Percentiles rank a stretch among this genome's conserved stretches.
phyloP scores from a whole-genome alignment of 2,888 invertebrate species.

The Melieria crassipennis region DNA sequence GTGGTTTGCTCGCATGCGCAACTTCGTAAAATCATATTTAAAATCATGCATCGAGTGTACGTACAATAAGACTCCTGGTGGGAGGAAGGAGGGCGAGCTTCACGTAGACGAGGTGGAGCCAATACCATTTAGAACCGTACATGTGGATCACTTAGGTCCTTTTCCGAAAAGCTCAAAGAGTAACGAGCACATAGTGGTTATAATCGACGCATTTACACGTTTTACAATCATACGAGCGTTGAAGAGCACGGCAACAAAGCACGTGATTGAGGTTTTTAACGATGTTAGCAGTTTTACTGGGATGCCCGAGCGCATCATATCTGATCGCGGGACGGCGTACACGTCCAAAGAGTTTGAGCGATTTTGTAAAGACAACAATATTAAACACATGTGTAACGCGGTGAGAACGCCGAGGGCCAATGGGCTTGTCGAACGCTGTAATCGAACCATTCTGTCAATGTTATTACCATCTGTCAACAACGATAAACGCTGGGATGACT shows the following conservation, averaged over 20 bases:
- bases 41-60: conserved; percentile 49
- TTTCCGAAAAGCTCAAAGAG: conserved; percentile 31
- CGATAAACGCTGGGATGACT: conserved; percentile 24
- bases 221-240: not conserved
- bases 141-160: conserved; percentile 34
- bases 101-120: conserved; percentile 23
- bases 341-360: conserved; percentile 18
- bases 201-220: conserved; percentile 33
- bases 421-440: conserved; percentile 5
- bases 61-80: conserved; percentile 50
- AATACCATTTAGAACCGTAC: conserved; percentile 22
- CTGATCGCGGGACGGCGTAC: conserved; percentile 6
- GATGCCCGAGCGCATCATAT: not conserved
- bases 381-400: conserved; percentile 25
- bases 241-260: not conserved
- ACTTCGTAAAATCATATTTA: conserved; percentile 60
- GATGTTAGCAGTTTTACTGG: conserved; percentile 19
- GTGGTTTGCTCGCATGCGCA: conserved; percentile 61
- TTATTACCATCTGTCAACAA: conserved; percentile 16
- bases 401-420: conserved; percentile 17
- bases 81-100: conserved; percentile 25
- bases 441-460: conserved; percentile 23
- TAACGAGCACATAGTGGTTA: conserved; percentile 30
- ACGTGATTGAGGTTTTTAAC: not conserved
- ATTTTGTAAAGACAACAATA: conserved; percentile 15